Conservation (phyloP, 2,888 invertebrate species). For the Branchipolynoe longqiensis region DNA sequence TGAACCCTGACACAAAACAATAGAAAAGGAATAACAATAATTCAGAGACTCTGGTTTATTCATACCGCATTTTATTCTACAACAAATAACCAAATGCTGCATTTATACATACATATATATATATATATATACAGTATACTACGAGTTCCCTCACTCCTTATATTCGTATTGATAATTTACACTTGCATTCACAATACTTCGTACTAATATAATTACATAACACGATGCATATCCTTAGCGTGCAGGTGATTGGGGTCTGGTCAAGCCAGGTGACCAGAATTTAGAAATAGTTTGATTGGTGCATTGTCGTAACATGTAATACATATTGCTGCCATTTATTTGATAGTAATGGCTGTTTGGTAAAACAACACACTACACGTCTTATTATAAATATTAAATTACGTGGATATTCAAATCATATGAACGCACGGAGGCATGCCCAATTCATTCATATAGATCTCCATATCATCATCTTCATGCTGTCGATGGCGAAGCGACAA, state of each 20-base stretch:
- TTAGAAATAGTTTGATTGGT: no score
- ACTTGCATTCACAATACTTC: background rate
- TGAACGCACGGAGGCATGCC: no score
- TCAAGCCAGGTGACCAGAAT: slow-evolving; percentile 1
- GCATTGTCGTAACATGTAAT: no score
- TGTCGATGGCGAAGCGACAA: no score
- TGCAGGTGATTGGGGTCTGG: background rate
- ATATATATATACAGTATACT: background rate
- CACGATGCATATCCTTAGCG: background rate
- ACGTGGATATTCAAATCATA: no score
- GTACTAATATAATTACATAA: background rate
- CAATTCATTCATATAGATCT: no score
- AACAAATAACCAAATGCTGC: slow-evolving; percentile 28
- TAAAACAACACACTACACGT: no score
- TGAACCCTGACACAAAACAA: no score
- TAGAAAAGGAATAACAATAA: background rate
- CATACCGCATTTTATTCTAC: slow-evolving; percentile 18
- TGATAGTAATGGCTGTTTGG: no score
- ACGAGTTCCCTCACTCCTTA: background rate
- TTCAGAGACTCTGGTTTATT: background rate
- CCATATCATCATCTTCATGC: no score
- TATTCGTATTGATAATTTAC: slow-evolving; percentile 23
- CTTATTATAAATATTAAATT: no score
- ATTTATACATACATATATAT: slow-evolving; percentile 37
- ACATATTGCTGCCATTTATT: no score